Conservation (phyloP, 1,140 invertebrate species). For the Mylabris phalerata region DNA sequence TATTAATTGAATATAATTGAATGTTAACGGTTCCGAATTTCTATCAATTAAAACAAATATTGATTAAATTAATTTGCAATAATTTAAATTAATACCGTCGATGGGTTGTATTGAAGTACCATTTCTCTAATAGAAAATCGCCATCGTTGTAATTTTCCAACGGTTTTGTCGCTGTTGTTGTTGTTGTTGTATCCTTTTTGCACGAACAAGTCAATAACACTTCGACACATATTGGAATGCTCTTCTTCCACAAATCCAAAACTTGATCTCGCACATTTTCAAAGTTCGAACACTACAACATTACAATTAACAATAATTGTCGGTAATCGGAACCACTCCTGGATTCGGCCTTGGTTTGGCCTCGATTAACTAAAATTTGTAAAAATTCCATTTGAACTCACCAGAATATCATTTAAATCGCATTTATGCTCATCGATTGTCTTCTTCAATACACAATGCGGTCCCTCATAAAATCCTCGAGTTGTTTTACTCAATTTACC, state of each 20-base stretch:
- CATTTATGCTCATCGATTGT: slow-evolving; percentile 47
- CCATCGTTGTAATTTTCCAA: slow-evolving; percentile 36
- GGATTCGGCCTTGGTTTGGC: no score
- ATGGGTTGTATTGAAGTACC: slow-evolving; percentile 58
- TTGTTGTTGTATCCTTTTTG: slow-evolving; percentile 40
- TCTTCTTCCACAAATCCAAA: slow-evolving; percentile 50
- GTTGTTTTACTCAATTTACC: slow-evolving; percentile 45
- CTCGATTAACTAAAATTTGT: background rate
- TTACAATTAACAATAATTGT: background rate
- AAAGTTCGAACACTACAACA: slow-evolving; percentile 27
- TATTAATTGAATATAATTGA: slow-evolving; percentile 66
- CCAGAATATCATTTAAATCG: slow-evolving; percentile 49
- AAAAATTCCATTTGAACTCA: slow-evolving; percentile 36
- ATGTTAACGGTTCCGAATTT: slow-evolving; percentile 33
- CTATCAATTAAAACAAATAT: slow-evolving; percentile 6
- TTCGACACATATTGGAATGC: slow-evolving; percentile 63
- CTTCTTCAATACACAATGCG: slow-evolving; percentile 55
- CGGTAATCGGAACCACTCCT: background rate
- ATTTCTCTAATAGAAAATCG: slow-evolving; percentile 63
- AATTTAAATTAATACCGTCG: slow-evolving; percentile 48
- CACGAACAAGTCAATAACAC: slow-evolving; percentile 63
- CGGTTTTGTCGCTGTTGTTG: slow-evolving; percentile 40
- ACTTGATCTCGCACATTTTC: slow-evolving; percentile 22
- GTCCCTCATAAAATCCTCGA: slow-evolving; percentile 63
- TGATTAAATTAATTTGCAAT: background rate